Evolutionary conservation across 2,113 vertebrate genomes (phyloP).

Genomic region (human): DNA sequence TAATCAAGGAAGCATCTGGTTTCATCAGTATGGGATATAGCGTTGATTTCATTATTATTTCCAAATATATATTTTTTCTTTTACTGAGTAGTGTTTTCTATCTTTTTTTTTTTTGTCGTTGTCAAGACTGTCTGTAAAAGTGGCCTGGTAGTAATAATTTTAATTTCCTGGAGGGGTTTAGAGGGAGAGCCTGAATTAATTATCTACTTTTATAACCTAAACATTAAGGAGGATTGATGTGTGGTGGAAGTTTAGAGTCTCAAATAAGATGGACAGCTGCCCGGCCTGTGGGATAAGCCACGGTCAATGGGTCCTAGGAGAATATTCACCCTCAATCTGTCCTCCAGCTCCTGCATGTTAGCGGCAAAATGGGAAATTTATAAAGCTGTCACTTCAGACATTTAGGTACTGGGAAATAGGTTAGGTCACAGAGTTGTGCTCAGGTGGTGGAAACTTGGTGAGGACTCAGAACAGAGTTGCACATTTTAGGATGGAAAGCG

Average conservation of each 20-base stretch:
- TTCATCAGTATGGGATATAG: background rate
- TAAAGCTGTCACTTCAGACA: background rate
- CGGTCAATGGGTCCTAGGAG: background rate
- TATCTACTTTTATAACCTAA: background rate
- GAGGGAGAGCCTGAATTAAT: background rate
- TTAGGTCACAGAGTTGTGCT: background rate
- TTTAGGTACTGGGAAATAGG: background rate
- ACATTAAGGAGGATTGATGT: background rate
- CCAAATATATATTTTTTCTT: background rate
- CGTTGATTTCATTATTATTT: background rate
- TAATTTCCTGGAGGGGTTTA: background rate
- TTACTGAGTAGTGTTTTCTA: background rate
- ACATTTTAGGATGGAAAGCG: background rate
- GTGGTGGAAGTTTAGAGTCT: background rate
- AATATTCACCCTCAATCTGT: background rate
- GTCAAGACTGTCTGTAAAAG: background rate
- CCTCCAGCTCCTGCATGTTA: background rate
- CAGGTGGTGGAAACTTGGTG: background rate
- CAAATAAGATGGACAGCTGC: background rate
- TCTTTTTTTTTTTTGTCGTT: background rate
- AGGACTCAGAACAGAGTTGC: background rate
- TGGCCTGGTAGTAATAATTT: background rate
- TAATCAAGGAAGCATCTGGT: background rate
- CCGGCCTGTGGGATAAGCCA: background rate
- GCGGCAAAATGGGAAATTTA: background rate